phyloP scores from a whole-genome alignment of 2,113 vertebrate genomes.

The Spermophilus dauricus region DNA sequence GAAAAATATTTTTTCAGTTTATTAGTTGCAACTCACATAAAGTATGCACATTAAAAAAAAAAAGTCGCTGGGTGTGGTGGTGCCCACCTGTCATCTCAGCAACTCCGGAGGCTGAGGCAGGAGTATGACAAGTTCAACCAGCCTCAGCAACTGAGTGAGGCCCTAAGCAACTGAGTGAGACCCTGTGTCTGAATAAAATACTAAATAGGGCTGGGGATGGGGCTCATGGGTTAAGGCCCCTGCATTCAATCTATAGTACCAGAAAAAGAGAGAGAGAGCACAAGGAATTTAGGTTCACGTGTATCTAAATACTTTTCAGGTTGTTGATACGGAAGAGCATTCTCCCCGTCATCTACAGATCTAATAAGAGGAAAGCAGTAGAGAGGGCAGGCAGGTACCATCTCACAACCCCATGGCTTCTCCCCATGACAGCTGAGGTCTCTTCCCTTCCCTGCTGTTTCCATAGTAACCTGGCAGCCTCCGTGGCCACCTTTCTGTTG shows the following conservation, averaged over 20 bases:
- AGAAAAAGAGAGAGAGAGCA: too few species aligned
- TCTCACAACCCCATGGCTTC: constrained; percentile 72
- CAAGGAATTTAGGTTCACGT: not conserved
- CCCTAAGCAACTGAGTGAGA: too few species aligned
- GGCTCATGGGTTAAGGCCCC: too few species aligned
- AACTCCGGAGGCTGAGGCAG: too few species aligned
- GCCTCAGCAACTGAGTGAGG: too few species aligned
- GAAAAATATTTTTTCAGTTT: constrained; percentile 31
- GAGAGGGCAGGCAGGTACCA: constrained; percentile 33
- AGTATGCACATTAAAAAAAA: not conserved
- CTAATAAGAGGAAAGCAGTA: constrained; percentile 54
- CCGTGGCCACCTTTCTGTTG: constrained; percentile 80
- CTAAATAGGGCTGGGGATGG: too few species aligned
- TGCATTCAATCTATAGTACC: too few species aligned
- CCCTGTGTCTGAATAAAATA: too few species aligned
- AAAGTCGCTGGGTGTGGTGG: too few species aligned
- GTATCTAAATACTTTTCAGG: constrained; percentile 55
- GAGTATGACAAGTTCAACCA: too few species aligned
- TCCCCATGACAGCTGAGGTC: constrained; percentile 64
- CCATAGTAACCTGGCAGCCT: constrained; percentile 87
- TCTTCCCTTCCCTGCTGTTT: constrained; percentile 81
- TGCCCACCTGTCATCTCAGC: too few species aligned
- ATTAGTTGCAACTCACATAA: not conserved
- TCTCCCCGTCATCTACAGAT: not conserved
- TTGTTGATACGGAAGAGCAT: not conserved